These are phyloP conservation scores for Lates calcarifer DNA, from an alignment of 2,113 vertebrate genomes.

Conservation along the genomic window DNA sequence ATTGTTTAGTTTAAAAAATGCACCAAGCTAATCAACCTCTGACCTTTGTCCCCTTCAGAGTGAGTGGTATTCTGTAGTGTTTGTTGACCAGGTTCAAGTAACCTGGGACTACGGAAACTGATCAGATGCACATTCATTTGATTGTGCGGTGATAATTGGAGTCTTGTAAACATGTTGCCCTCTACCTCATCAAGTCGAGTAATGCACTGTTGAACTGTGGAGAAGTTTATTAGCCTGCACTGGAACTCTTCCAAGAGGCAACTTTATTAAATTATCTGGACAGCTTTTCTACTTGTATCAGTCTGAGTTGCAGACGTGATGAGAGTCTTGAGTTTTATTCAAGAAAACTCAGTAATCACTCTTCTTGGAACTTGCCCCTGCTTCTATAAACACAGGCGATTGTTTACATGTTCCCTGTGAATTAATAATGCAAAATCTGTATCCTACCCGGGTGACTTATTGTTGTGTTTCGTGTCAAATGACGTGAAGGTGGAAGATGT, in stretches of 20 bases:
- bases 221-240: background rate
- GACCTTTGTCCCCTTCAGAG: background rate
- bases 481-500: constrained; percentile 42
- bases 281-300: background rate
- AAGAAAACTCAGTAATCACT: background rate
- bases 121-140: background rate
- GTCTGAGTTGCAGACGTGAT: background rate
- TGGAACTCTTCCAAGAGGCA: background rate
- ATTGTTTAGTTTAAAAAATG: background rate
- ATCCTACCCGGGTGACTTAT: constrained; percentile 29
- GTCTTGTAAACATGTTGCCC: background rate
- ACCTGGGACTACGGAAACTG: background rate
- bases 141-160: background rate
- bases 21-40: constrained; percentile 6
- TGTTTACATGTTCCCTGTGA: constrained; percentile 60
- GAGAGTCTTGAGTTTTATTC: background rate
- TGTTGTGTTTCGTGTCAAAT: constrained; percentile 56
- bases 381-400: constrained; percentile 30
- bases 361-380: constrained; percentile 17
- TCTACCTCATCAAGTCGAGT: background rate
- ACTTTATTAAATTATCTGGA: background rate
- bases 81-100: background rate
- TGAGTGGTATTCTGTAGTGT: background rate
- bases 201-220: background rate
- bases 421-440: constrained; percentile 71